Evolutionary conservation across 2,113 vertebrate species (phyloP).

Genomic region (Raphicerus campestris): DNA sequence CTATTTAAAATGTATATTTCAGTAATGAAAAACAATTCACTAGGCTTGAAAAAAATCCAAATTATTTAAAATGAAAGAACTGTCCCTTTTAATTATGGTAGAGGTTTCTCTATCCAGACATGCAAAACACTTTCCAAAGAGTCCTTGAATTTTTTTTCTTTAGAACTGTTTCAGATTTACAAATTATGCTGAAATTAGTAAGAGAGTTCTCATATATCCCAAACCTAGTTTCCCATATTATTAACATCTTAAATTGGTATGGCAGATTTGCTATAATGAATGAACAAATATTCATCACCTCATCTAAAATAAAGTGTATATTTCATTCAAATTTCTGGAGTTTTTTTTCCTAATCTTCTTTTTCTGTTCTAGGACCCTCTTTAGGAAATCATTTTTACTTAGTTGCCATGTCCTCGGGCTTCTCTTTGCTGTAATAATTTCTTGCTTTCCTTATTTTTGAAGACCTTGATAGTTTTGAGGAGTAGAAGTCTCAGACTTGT

Average conservation of each 20-base stretch:
- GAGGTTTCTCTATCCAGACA: neutral
- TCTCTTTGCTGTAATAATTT: neutral
- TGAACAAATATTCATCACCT: neutral
- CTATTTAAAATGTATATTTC: conserved; percentile 1
- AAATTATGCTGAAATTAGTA: neutral
- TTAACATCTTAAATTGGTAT: neutral
- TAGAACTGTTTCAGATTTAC: neutral
- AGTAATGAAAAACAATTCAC: neutral
- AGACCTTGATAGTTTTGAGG: neutral
- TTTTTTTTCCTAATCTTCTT: accelerated
- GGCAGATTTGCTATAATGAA: neutral
- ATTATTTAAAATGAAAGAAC: neutral
- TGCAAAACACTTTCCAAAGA: neutral
- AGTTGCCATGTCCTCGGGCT: neutral
- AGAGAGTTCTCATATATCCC: neutral
- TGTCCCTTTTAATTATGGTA: neutral
- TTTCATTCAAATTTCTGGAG: neutral
- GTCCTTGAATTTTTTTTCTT: neutral
- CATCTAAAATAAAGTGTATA: neutral
- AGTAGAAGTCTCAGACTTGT: too few species aligned
- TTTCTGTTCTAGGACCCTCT: neutral
- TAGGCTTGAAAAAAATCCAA: neutral
- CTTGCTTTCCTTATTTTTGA: neutral
- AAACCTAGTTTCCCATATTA: neutral
- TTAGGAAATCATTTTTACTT: neutral